Evolutionary conservation across 1,140 invertebrate genomes (phyloP), one percentile per base, ranked within the genome.

Genomic region (Papilio helenus): DNA sequence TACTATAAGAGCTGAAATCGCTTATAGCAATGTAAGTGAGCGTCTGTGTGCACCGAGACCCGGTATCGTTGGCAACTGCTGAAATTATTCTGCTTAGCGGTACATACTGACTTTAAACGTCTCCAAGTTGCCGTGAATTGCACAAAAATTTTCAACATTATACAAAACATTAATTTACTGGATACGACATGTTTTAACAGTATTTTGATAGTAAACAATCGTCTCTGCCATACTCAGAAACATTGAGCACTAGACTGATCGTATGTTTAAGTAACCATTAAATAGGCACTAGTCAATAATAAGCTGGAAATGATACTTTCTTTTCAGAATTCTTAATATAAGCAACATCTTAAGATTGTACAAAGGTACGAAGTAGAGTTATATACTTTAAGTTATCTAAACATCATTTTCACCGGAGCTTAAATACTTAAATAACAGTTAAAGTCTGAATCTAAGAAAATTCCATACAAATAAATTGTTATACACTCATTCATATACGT

Each of bases 61-160:
- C 80, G 79, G 80, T 72, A 79, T 80, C 81, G 85, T 79, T 82
- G 79, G 83, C 65, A 83, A 81, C 83, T 79, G 73, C 82, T 83
- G 82, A 84, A 85, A 82, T 80, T 82, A 83, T 82, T 80, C 82
- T 79, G 79, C 46, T 72, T 79, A 77, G 78, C 79, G 77, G 82
- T 80, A 71, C 74, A 72, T 76, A 82, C 61, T 34, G 51, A 80
- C 74, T 81, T 82, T 80, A 82, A 82, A 77, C 61, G 34, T 42
- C 55, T 77, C 76, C 55, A 42, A 58, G 29, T 55, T 29, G 76
- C 39, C 12, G 4, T 42, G 76, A 23, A 42, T 65, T 77, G 42
- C 3, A 26, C 39, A 74, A 72, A 72, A 72, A 74, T 26, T 46
- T 74, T 14, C 14, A 68, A 65, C 61, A 10, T 16, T 26, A 46